A percentile compares a stretch with the other conserved stretches of the same genome.
Conservation (phyloP, 2,113 vertebrate species). For the Rhea americana region DNA sequence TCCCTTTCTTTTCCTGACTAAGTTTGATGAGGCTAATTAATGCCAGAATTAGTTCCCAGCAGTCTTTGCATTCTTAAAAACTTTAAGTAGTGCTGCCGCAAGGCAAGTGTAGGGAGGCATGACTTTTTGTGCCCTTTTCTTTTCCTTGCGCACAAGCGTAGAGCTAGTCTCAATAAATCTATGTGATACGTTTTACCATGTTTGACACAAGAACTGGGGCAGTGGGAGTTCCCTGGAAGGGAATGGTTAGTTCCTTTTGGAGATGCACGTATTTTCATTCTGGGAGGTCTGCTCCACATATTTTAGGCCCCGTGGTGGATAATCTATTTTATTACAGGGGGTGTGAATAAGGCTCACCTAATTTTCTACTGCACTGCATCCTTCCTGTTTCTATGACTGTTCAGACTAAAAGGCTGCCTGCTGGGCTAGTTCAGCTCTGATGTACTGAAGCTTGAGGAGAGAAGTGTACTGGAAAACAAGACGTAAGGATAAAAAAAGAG, state of each 20-base stretch:
- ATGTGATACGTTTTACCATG: constrained; percentile 2
- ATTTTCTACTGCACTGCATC: constrained; percentile 32
- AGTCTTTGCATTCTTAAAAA: neutral
- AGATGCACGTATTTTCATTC: constrained; percentile 19
- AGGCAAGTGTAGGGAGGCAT: neutral
- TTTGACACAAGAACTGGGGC: neutral
- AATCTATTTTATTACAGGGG: constrained; percentile 48
- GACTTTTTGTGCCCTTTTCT: constrained; percentile 4
- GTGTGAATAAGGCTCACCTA: constrained; percentile 38
- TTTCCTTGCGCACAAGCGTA: neutral
- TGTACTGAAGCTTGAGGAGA: neutral
- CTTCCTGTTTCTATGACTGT: neutral
- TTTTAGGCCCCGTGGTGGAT: neutral
- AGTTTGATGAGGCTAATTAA: constrained; percentile 26
- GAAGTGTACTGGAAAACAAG: constrained; percentile 2
- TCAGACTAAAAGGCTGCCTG: constrained; percentile 14
- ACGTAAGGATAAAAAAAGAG: neutral
- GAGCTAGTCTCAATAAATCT: constrained; percentile 1
- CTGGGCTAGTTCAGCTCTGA: neutral
- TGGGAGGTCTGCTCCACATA: neutral
- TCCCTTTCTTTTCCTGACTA: neutral
- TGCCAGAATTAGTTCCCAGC: constrained; percentile 12
- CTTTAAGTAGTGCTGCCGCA: neutral
- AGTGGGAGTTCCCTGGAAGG: neutral
- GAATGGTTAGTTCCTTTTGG: neutral